phyloP scores from a whole-genome alignment of 2,113 vertebrate genomes.

The Psephotus haematonotus region DNA sequence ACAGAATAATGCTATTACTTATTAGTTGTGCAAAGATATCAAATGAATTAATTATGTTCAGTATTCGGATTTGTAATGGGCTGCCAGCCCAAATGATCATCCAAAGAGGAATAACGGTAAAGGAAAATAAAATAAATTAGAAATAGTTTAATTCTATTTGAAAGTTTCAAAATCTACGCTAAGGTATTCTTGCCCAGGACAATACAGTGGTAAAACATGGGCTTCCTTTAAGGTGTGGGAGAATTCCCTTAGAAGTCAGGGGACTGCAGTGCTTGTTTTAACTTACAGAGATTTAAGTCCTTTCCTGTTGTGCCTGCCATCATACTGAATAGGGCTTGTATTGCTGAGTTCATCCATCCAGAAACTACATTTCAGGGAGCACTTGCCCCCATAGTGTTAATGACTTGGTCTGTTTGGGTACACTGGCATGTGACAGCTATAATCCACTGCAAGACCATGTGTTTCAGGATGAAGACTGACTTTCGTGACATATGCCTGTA shows the following conservation, averaged over 20 bases:
- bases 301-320: neutral
- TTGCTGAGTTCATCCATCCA: neutral
- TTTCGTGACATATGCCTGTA: accelerated
- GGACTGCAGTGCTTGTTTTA: neutral
- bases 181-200: neutral
- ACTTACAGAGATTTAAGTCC: neutral
- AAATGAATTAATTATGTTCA: neutral
- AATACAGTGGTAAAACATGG: neutral
- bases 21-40: neutral
- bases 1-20: neutral
- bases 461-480: neutral
- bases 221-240: neutral
- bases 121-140: neutral
- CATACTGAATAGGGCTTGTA: neutral
- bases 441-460: neutral
- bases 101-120: neutral
- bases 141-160: neutral
- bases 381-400: neutral
- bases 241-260: neutral
- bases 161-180: neutral
- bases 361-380: neutral
- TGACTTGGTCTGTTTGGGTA: neutral
- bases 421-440: neutral
- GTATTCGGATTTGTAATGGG: neutral
- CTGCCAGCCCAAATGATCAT: neutral